Evolutionary conservation across 30 jellyfish, hydroid and myxozoan genomes (phyloP), one percentile per base, ranked within the genome.

Genomic region (Chrysaora quinquecirrha): DNA sequence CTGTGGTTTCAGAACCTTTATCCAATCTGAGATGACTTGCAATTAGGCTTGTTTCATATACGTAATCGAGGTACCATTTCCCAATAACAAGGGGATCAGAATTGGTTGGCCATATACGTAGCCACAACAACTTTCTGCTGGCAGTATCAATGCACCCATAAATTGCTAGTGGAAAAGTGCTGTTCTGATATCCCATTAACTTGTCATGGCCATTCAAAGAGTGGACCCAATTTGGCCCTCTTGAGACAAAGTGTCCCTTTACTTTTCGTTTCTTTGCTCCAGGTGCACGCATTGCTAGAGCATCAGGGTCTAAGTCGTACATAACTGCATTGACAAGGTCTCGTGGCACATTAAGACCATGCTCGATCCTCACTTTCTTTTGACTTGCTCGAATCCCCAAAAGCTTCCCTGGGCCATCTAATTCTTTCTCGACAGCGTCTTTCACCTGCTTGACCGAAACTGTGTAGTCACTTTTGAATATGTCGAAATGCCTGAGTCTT

Each of bases 321-420:
- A n/a, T n/a, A n/a, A n/a, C n/a, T n/a, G n/a, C n/a, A n/a, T n/a
- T n/a, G n/a, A n/a, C n/a, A n/a, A n/a, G n/a, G n/a, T n/a, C n/a
- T n/a, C n/a, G n/a, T n/a, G n/a, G n/a, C 24, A 71, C 87, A 28
- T 3, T 4, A 7, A 83, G 28, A 11, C 75, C 94, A 72, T 83
- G 73, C 63, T 29, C 60, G 7, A 35, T 25, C 20, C 87, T 48
- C 28, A 83, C 11, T 64, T 83, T 83, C 56, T 30, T 22, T 3
- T 66, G 24, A 87, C 70, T 83, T 16, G 88, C 80, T 56, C 88
- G 77, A 58, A 65, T 38, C 23, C 81, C 94, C 7, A 70, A 65
- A 4, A 30, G 65, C 34, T 64, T 43, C 32, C 72, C 94, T 30
- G n/a, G n/a, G n/a, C n/a, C n/a, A n/a, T n/a, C n/a, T n/a, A n/a